Evolutionary conservation across 1,140 invertebrate genomes (phyloP), one percentile per base, ranked within the genome.

Genomic region (Bombyx mandarina): DNA sequence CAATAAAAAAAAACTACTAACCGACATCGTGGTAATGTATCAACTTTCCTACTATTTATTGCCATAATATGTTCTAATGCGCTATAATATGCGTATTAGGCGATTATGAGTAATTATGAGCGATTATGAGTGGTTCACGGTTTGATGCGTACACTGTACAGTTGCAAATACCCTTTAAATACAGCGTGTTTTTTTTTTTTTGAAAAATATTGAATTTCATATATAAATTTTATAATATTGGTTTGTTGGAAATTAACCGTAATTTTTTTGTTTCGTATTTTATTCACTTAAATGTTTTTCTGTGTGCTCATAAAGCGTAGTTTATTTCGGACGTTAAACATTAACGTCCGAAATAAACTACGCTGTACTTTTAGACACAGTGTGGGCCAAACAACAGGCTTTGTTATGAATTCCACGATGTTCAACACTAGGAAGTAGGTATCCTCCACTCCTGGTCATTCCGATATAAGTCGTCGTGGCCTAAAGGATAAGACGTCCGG

Each of bases 61-160:
- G 6, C 50, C 8, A 10, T 10, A 12, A 9, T 51, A 35, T 51
- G 42, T 7, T 26, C 7, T 51, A 51, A 51, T 51, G 42, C 22
- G 26, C 42, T 35, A 51, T 51, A 51, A 51, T 35, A n/a, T 35
- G 26, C 50, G 22, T 51, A 51, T 8, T 22, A 51, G 10, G 50
- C 42, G 26, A 51, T 51, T 51, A 51, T 26, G 22, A 35, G 50
- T 51, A 35, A 35, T 51, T 51, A 51, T 35, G 48, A 42, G 50
- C 22, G 50, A 51, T 35, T 8, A 51, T 26, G 48, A 26, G 50
- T 35, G 18, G 42, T 22, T 35, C 7, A 51, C 50, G 50, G 50
- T 51, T 51, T 51, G 50, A 51, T 51, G 50, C 50, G 50, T 35
- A 35, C 50, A 35, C 26, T 51, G 42, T 51, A 35, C 50, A 10